Evolutionary conservation across 2,888 invertebrate genomes (phyloP).

Genomic region (Tipula helvola): DNA sequence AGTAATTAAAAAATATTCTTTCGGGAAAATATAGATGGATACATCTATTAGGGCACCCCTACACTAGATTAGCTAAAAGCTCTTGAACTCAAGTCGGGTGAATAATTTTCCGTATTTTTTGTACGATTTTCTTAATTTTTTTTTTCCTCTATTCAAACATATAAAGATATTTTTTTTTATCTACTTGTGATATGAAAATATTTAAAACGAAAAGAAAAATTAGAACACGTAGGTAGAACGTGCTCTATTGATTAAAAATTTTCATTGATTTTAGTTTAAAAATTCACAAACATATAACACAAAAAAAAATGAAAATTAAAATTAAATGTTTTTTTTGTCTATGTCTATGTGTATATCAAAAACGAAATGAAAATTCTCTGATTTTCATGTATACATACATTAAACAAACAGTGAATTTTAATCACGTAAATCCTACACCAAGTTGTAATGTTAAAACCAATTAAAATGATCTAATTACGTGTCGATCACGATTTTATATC

Average conservation of each 20-base stretch:
- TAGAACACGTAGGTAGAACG: neutral
- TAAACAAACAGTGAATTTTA: neutral
- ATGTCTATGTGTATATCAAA: neutral
- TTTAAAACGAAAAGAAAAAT: neutral
- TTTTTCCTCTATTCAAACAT: neutral
- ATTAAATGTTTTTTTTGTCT: neutral
- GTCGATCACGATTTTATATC: neutral
- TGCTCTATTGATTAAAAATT: neutral
- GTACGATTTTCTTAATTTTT: neutral
- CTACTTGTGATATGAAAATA: neutral
- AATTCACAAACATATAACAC: no score
- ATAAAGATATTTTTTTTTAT: neutral
- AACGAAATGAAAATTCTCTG: neutral
- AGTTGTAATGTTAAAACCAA: neutral
- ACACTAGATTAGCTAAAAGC: neutral
- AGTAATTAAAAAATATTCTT: neutral
- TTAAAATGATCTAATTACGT: neutral
- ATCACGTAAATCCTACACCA: neutral
- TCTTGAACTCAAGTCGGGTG: neutral
- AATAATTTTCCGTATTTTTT: neutral
- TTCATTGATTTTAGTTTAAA: constrained; percentile 4
- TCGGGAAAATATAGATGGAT: neutral
- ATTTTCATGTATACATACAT: neutral
- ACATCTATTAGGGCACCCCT: neutral
- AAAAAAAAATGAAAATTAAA: neutral